phyloP scores from a whole-genome alignment of 2,113 vertebrate genomes.

The Sarotherodon lohbergeri region DNA sequence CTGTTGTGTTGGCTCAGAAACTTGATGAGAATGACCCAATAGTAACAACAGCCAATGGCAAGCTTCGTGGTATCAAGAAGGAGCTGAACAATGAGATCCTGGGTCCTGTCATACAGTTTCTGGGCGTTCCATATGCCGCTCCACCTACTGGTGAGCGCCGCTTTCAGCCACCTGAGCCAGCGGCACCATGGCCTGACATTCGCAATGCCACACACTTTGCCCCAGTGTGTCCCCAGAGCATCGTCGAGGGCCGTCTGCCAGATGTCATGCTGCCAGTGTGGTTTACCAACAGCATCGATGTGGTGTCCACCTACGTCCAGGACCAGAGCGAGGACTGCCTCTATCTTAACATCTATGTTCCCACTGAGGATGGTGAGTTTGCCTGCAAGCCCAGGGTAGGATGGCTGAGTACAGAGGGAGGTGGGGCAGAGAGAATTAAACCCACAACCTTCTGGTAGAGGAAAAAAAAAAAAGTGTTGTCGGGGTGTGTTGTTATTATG shows the following conservation, averaged over 20 bases:
- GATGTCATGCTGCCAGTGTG: constrained; percentile 99
- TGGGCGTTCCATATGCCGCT: constrained; percentile 94
- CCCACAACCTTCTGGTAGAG: background rate
- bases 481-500: constrained; percentile 34
- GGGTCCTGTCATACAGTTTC: constrained; percentile 95
- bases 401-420: constrained; percentile 19
- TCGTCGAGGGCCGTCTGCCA: constrained; percentile 92
- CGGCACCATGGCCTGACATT: constrained; percentile 84
- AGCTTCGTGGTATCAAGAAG: constrained; percentile 92
- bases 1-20: constrained; percentile 78
- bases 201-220: constrained; percentile 94
- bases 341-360: constrained; percentile 97
- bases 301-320: constrained; percentile 94
- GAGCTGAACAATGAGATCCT: constrained; percentile 98
- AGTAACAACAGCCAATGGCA: constrained; percentile 87
- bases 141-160: constrained; percentile 90
- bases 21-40: constrained; percentile 90
- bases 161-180: constrained; percentile 94
- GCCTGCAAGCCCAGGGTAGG: constrained; percentile 58
- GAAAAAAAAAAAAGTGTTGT: background rate
- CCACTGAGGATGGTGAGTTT: constrained; percentile 99
- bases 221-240: constrained; percentile 96
- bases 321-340: constrained; percentile 99
- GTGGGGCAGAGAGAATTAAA: background rate
- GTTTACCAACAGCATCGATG: constrained; percentile 98